phyloP scores from a whole-genome alignment of 2,113 vertebrate species.

The Xyrauchen texanus region DNA sequence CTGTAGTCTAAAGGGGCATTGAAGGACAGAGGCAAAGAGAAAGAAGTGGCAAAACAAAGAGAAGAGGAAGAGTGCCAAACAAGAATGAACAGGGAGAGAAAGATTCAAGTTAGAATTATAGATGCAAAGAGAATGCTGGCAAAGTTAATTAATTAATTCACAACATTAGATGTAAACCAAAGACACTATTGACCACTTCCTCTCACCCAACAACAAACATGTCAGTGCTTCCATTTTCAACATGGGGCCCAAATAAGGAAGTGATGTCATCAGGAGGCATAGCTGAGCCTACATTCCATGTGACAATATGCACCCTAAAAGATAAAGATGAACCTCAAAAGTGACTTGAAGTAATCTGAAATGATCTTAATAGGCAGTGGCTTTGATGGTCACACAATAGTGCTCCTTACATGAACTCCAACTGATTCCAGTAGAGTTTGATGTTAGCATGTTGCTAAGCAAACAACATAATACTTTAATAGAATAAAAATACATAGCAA shows the following conservation, averaged over 20 bases:
- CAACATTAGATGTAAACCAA: conserved; percentile 27
- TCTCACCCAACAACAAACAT: conserved; percentile 96
- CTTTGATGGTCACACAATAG: too few relatives aligned
- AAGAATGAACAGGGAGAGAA: too few relatives aligned
- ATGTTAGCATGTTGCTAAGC: too few relatives aligned
- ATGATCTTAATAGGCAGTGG: too few relatives aligned
- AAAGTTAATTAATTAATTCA: conserved; percentile 12
- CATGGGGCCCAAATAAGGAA: conserved; percentile 85
- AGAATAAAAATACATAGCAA: too few relatives aligned
- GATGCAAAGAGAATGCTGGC: not conserved
- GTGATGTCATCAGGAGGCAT: conserved; percentile 91
- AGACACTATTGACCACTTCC: not conserved
- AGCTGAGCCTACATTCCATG: conserved; percentile 96
- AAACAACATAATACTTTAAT: too few relatives aligned
- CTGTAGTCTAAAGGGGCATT: conserved; percentile 79
- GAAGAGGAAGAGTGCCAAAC: too few relatives aligned
- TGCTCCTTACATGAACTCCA: too few relatives aligned
- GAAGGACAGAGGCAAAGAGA: conserved; percentile 6
- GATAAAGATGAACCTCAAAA: not conserved
- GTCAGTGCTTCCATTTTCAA: conserved; percentile 79
- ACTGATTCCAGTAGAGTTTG: too few relatives aligned
- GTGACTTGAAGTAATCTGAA: too few relatives aligned
- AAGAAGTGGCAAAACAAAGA: conserved; percentile 38
- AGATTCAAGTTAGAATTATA: too few relatives aligned
- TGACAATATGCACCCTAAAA: conserved; percentile 88